Percentiles rank a stretch among this genome's conserved stretches.
Conservation (phyloP, 2,888 invertebrate species). For the Gibbula magus region DNA sequence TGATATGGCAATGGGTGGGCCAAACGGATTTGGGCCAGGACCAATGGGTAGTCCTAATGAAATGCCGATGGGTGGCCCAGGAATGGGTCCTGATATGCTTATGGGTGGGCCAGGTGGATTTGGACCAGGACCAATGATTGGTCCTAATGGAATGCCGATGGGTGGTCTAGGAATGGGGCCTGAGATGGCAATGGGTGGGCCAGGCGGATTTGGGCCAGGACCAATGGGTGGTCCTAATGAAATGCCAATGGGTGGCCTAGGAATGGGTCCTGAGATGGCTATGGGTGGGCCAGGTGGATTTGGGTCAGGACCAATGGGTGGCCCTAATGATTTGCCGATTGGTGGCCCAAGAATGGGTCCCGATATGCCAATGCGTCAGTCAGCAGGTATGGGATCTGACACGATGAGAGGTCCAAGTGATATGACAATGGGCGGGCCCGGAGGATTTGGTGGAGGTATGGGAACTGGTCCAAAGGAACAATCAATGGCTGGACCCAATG, state of each 20-base stretch:
- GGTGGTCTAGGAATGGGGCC: neutral
- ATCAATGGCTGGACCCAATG: neutral
- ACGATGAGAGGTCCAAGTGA: neutral
- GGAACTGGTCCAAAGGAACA: neutral
- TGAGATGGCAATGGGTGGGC: neutral
- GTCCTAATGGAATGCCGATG: neutral
- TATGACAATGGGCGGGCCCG: neutral
- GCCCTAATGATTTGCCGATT: too few species aligned
- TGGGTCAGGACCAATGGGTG: too few species aligned
- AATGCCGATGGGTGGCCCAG: too few species aligned
- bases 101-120: neutral
- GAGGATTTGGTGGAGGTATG: neutral
- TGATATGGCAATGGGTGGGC: neutral
- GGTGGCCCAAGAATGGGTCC: too few species aligned
- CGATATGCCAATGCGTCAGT: neutral
- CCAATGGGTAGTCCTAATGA: too few species aligned
- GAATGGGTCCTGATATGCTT: too few species aligned
- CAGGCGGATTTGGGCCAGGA: neutral
- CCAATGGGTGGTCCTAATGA: neutral
- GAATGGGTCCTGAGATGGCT: too few species aligned
- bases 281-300: too few species aligned
- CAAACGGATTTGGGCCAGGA: neutral
- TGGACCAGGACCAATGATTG: neutral
- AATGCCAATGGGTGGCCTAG: neutral
- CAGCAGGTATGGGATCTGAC: too few species aligned